A percentile compares a stretch with the other conserved stretches of the same genome.
These are phyloP conservation scores for Atherinosoma microstoma DNA, from an alignment of 2,797 vertebrate species.

Conservation along the genomic window DNA sequence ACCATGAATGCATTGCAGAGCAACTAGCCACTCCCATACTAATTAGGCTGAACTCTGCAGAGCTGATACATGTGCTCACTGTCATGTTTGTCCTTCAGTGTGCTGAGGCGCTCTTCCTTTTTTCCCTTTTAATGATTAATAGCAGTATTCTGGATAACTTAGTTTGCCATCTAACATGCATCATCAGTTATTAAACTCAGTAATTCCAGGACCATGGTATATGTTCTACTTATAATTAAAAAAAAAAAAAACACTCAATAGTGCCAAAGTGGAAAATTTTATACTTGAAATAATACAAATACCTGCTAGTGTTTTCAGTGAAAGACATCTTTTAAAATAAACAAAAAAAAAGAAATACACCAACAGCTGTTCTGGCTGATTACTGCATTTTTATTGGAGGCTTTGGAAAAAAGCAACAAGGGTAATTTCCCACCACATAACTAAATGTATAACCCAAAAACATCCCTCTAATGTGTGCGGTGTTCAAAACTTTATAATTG, in stretches of 20 bases:
- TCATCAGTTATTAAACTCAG: slow-evolving; percentile 7
- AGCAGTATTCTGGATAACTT: slow-evolving; percentile 1
- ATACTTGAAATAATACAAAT: not conserved
- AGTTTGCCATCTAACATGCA: not conserved
- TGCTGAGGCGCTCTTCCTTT: not conserved
- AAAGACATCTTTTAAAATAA: not conserved
- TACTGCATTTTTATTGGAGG: slow-evolving; percentile 82
- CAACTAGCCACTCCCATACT: not conserved
- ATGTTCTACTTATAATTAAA: slow-evolving; percentile 17
- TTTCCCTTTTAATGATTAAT: not conserved
- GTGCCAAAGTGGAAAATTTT: not conserved
- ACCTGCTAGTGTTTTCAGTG: not conserved
- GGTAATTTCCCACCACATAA: slow-evolving; percentile 53
- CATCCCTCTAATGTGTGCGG: slow-evolving; percentile 33
- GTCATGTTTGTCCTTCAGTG: not conserved
- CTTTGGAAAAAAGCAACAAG: slow-evolving; percentile 65
- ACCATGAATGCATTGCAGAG: not conserved
- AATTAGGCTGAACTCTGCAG: not conserved
- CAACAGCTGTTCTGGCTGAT: slow-evolving; percentile 49
- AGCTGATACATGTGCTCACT: not conserved
- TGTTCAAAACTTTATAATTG: slow-evolving; percentile 38
- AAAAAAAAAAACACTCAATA: not conserved
- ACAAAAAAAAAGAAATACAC: slow-evolving; percentile 21
- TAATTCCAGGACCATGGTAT: not conserved
- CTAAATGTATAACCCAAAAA: slow-evolving; percentile 47